Percentiles rank a stretch among this genome's conserved stretches.
Evolutionary conservation across 1,140 invertebrate genomes (phyloP).

Genomic region (Varroa destructor): DNA sequence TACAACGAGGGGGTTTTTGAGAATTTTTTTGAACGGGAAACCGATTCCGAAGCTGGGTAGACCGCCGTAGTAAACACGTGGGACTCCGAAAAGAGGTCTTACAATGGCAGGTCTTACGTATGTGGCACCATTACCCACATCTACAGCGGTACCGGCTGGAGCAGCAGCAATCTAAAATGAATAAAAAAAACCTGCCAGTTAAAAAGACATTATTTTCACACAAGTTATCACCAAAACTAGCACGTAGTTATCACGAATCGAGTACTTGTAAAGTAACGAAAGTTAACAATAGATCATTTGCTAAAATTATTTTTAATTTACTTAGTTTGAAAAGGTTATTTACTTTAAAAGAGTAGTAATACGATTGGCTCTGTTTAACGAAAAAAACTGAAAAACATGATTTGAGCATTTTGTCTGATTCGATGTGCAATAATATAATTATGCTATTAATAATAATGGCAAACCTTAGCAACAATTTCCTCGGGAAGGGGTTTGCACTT

Average conservation of each 20-base stretch:
- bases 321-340: no score
- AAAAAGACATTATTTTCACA: no score
- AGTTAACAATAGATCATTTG: no score
- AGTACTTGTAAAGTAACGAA: no score
- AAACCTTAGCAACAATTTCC: conserved; percentile 12
- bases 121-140: neutral
- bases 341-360: no score
- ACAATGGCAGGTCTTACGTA: conserved; percentile 2
- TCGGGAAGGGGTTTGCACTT: conserved; percentile 2
- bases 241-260: no score
- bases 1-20: conserved; percentile 15
- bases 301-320: no score
- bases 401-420: no score
- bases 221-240: no score
- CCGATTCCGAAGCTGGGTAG: conserved; percentile 15
- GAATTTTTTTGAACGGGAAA: conserved; percentile 15
- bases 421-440: no score
- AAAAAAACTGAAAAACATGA: no score
- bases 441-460: neutral
- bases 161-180: conserved; percentile 3
- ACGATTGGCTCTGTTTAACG: no score
- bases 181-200: neutral
- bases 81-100: conserved; percentile 8
- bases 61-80: conserved; percentile 18
- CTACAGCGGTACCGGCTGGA: neutral